Percentiles rank a stretch among this genome's conserved stretches.
These are phyloP conservation scores for Micrasema minimum DNA, from an alignment of 1,140 invertebrate genomes.

Conservation along the genomic window DNA sequence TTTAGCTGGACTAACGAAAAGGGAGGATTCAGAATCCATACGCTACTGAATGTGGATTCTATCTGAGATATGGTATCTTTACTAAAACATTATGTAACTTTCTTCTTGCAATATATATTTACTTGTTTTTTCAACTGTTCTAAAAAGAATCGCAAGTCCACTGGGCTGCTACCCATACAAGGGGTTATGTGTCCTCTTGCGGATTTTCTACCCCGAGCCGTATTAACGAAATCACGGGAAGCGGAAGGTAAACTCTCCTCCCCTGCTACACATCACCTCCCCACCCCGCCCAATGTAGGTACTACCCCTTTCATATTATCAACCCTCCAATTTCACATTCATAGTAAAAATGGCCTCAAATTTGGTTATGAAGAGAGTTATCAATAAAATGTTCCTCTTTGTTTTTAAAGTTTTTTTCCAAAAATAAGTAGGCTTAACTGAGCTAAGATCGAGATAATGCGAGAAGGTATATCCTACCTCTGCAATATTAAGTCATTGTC, in stretches of 20 bases:
- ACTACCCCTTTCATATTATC: slow-evolving; percentile 29
- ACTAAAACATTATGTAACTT: neutral
- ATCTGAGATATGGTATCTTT: neutral
- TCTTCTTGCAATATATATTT: too few relatives aligned
- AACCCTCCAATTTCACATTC: slow-evolving; percentile 29
- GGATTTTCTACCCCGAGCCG: slow-evolving; percentile 21
- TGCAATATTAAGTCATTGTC: too few relatives aligned
- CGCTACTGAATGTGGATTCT: too few relatives aligned
- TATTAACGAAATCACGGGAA: slow-evolving; percentile 31
- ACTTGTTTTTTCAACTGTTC: too few relatives aligned
- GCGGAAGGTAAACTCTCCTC: slow-evolving; percentile 9
- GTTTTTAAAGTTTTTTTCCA: too few relatives aligned
- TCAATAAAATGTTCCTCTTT: too few relatives aligned
- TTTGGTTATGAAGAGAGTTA: too few relatives aligned
- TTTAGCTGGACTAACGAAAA: too few relatives aligned
- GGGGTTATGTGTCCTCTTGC: slow-evolving; percentile 23
- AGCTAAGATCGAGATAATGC: too few relatives aligned
- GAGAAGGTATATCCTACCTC: too few relatives aligned
- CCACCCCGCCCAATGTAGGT: neutral
- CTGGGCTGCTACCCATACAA: neutral
- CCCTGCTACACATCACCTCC: neutral
- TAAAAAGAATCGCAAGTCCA: slow-evolving; percentile 18
- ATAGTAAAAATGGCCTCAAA: slow-evolving; percentile 6
- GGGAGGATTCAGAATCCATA: too few relatives aligned
- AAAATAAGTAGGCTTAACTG: too few relatives aligned